Conservation (phyloP, 53 echinoderm and acorn worm species). For the Luidia sarsii region DNA sequence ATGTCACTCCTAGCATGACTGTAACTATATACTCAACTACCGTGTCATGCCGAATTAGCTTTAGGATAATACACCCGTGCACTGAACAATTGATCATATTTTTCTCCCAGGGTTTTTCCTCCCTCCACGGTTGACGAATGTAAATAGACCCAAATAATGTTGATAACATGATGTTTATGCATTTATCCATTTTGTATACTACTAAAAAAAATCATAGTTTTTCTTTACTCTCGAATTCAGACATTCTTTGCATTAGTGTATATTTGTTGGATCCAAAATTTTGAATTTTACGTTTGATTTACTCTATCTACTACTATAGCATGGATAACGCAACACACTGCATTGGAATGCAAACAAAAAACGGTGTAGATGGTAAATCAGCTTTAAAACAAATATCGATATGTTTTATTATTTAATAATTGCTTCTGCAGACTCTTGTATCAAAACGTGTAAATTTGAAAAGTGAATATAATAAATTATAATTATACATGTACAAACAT, state of each 20-base stretch:
- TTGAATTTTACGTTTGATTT: no score
- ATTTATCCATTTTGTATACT: conserved; percentile 54
- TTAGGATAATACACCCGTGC: no score
- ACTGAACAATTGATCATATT: no score
- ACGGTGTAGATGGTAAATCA: background rate
- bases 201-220: conserved; percentile 4
- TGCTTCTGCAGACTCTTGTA: conserved; percentile 37
- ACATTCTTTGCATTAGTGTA: background rate
- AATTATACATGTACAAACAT: conserved; percentile 24
- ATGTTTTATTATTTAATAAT: conserved; percentile 10
- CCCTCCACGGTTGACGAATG: conserved; percentile 29
- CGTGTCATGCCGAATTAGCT: no score
- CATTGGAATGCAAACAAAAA: no score
- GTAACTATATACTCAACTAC: no score
- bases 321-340: no score
- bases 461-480: conserved; percentile 58
- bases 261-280: background rate
- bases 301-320: no score
- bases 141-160: conserved; percentile 6
- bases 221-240: background rate
- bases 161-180: conserved; percentile 31
- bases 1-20: no score
- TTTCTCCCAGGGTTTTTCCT: conserved; percentile 19
- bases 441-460: conserved; percentile 45
- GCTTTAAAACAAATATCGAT: conserved; percentile 5